Evolutionary conservation across 2,888 invertebrate genomes (phyloP), one percentile per base, ranked within the genome.

Genomic region (Aporophyla nigra): DNA sequence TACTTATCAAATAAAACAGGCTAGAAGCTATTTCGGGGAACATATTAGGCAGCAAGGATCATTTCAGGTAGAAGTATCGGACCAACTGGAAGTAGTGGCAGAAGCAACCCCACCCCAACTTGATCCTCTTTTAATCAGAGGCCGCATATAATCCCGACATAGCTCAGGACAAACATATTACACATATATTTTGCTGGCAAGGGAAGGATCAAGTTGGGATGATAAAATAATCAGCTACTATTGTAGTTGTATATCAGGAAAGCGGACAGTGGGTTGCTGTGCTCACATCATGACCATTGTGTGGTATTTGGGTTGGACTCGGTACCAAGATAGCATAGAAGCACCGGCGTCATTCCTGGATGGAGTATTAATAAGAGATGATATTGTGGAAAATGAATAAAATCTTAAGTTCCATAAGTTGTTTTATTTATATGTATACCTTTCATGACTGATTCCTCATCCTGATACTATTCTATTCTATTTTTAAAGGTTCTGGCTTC

Each of bases 51-150:
- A 40, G 19, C 71, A 19, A 62, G 71, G 71, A 7, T 7, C 51
- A 53, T 71, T 71, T 71, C 40, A 71, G 71, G 70, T 58, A 58
- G 58, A 58, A 69, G 14, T 58, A 7, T 69, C 67, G 4, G 67
- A 68, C 58, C 43, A 66, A 51, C 65, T 66, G 33, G 51, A 66
- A 33, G 65, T 66, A 66, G 51, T 66, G 19, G 65, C 51, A 66
- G 51, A 66, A 66, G 66, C 27, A 66, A 53, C 51, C 66, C 66
- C 51, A 33, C 12, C 51, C 33, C 33, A 53, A 51, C 33, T 49
- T 49, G 58, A 46, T 58, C 58, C 69, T 27, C 4, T 46, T 21
- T 46, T 46, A 58, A 46, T 68, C 10, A 56, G 67, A n/a, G 67
- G 33, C 33, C 33, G 33, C 3, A 33, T 33, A 33, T 2, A 33